Evolutionary conservation across 2,113 vertebrate genomes (phyloP).

Genomic region (Spea bombifrons): DNA sequence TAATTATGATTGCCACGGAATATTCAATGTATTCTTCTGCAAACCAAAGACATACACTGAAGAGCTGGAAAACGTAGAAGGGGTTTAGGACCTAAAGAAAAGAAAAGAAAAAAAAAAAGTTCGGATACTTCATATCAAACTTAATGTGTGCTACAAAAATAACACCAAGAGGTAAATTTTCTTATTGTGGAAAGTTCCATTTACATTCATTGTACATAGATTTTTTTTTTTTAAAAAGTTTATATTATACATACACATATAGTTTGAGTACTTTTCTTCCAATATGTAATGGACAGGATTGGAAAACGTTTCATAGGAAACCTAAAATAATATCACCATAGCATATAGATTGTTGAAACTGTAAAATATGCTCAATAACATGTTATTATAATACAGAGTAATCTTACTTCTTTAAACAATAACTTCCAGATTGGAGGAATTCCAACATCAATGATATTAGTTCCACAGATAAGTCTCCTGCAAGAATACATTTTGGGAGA

Average conservation of each 20-base stretch:
- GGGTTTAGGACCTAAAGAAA: constrained; percentile 72
- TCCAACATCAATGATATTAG: constrained; percentile 65
- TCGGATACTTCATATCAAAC: neutral
- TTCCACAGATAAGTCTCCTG: constrained; percentile 66
- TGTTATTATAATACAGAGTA: constrained; percentile 17
- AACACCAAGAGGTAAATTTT: too few relatives aligned
- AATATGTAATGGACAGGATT: too few relatives aligned
- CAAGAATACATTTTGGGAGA: neutral
- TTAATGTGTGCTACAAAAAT: too few relatives aligned
- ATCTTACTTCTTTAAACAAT: constrained; percentile 65
- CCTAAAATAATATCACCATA: too few relatives aligned
- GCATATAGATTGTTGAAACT: too few relatives aligned
- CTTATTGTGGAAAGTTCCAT: too few relatives aligned
- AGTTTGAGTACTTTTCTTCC: too few relatives aligned
- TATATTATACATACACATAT: too few relatives aligned
- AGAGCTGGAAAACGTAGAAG: constrained; percentile 76
- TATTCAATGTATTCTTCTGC: constrained; percentile 74
- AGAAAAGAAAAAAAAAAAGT: constrained; percentile 19
- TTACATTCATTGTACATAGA: too few relatives aligned
- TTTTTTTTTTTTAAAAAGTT: too few relatives aligned
- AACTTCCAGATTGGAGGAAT: constrained; percentile 68
- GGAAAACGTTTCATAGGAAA: too few relatives aligned
- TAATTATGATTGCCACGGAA: constrained; percentile 69
- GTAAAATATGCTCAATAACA: too few relatives aligned
- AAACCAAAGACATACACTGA: constrained; percentile 77